Conservation (phyloP, 2,797 vertebrate genomes). For the Chanos chanos region DNA sequence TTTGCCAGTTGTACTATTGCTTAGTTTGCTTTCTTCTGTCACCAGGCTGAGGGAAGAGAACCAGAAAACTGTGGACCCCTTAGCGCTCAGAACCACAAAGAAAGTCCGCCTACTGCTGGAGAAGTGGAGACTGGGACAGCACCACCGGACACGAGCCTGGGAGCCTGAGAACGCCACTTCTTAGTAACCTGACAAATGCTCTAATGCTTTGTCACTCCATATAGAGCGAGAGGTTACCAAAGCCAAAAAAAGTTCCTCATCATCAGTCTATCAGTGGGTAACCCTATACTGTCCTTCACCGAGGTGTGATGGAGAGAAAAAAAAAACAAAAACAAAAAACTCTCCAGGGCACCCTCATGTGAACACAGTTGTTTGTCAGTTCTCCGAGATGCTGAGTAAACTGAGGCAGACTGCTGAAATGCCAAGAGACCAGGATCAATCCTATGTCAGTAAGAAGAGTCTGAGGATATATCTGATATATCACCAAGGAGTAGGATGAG, state of each 20-base stretch:
- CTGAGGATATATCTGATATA: no score
- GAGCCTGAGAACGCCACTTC: constrained; percentile 38
- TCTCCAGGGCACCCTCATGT: no score
- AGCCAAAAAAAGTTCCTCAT: constrained; percentile 2
- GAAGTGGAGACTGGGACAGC: constrained; percentile 51
- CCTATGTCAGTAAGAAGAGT: no score
- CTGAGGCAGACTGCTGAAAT: no score
- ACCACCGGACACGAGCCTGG: constrained; percentile 38
- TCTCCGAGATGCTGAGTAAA: no score
- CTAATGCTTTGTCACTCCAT: constrained; percentile 19
- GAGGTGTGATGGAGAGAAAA: not conserved
- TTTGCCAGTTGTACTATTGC: not conserved
- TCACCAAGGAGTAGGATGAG: no score
- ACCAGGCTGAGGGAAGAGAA: constrained; percentile 38
- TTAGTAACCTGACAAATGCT: constrained; percentile 27
- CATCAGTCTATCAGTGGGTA: not conserved
- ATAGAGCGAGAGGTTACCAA: constrained; percentile 16
- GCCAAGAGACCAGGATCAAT: no score
- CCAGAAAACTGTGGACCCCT: not conserved
- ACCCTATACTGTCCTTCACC: not conserved
- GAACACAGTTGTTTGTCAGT: no score
- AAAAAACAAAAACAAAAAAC: no score
- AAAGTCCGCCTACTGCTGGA: constrained; percentile 53
- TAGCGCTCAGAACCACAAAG: not conserved
- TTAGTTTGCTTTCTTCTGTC: constrained; percentile 11